phyloP scores from a whole-genome alignment of 2,113 vertebrate genomes.

The Murina feae region DNA sequence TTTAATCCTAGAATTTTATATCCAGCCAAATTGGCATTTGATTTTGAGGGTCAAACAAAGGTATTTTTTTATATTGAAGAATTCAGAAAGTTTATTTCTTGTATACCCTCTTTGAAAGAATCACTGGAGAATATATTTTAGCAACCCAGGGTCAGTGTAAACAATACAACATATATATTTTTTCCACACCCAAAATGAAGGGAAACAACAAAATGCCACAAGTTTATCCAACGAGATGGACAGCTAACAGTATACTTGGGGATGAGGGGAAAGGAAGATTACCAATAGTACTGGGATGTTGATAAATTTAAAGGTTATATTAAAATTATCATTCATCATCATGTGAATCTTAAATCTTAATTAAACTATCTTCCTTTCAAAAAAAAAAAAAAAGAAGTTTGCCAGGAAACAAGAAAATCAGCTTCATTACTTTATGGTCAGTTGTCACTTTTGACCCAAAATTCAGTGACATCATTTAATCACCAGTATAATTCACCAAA shows the following conservation, averaged over 20 bases:
- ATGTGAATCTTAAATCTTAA: not conserved
- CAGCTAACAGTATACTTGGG: not conserved
- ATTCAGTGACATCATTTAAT: not conserved
- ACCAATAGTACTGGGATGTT: not conserved
- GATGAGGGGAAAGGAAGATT: not conserved
- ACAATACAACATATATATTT: not conserved
- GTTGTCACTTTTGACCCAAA: not conserved
- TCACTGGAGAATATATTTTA: not conserved
- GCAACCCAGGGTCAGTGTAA: not conserved
- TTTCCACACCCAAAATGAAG: not conserved
- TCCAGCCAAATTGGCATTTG: slow-evolving; percentile 1
- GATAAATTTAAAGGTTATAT: not conserved
- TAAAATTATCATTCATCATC: not conserved
- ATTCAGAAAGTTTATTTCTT: slow-evolving; percentile 33
- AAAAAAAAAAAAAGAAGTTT: too few species aligned
- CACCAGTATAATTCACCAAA: not conserved
- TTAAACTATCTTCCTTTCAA: not conserved
- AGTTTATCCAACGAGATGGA: not conserved
- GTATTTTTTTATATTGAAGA: slow-evolving; percentile 43
- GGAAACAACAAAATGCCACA: not conserved
- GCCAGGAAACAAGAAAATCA: not conserved
- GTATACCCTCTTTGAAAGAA: not conserved
- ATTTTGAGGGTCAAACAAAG: slow-evolving; percentile 32
- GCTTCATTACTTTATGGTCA: not conserved
- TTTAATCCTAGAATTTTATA: slow-evolving; percentile 27